These are phyloP conservation scores for Phodopus roborovskii DNA, from an alignment of 2,113 vertebrate genomes.

Conservation along the genomic window DNA sequence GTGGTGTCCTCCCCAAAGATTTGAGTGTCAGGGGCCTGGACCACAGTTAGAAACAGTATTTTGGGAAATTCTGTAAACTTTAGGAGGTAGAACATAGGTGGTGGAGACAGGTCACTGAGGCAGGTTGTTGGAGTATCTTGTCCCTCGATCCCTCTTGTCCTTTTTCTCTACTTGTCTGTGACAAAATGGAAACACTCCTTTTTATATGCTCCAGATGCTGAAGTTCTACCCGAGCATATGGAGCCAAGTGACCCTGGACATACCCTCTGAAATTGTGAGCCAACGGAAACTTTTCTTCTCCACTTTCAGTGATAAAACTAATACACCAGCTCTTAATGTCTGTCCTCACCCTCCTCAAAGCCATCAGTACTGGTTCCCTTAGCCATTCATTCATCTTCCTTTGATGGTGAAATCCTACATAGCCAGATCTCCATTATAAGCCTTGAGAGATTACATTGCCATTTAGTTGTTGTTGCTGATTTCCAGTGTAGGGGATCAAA, in stretches of 20 bases:
- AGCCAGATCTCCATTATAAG: neutral
- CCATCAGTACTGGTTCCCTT: neutral
- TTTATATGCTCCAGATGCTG: neutral
- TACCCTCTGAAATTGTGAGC: neutral
- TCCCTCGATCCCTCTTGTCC: neutral
- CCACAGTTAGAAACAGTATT: neutral
- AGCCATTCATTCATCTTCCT: neutral
- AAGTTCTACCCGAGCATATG: neutral
- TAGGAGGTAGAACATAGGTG: neutral
- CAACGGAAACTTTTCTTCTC: too few relatives aligned
- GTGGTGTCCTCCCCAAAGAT: neutral
- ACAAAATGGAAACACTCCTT: neutral
- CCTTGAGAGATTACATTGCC: neutral
- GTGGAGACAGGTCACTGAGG: neutral
- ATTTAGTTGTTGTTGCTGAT: neutral
- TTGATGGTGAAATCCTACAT: neutral
- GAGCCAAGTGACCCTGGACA: neutral
- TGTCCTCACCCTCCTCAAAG: neutral
- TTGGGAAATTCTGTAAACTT: neutral
- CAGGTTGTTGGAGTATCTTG: neutral
- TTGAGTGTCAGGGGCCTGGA: neutral
- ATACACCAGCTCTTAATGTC: neutral
- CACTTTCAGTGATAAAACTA: neutral
- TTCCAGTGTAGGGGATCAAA: neutral
- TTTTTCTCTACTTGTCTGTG: neutral